Conservation (phyloP, 2,797 vertebrate genomes). For the Chiroxiphia lanceolata region DNA sequence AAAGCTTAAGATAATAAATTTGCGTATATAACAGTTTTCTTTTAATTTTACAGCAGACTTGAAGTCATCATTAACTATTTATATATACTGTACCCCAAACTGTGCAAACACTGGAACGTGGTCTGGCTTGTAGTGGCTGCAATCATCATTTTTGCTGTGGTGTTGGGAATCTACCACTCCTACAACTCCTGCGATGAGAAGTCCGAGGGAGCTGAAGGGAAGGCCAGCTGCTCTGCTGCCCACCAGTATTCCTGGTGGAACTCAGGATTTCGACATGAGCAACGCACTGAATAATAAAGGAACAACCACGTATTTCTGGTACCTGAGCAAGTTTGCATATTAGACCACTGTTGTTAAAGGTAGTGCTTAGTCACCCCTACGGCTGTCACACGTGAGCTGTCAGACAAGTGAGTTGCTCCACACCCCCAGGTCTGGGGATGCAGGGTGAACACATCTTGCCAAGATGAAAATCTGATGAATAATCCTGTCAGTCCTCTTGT, state of each 20-base stretch:
- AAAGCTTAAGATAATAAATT: neutral
- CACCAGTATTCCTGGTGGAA: slow-evolving; percentile 79
- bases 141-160: slow-evolving; percentile 73
- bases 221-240: slow-evolving; percentile 74
- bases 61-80: slow-evolving; percentile 79
- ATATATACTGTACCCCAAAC: slow-evolving; percentile 80
- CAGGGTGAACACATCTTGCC: neutral
- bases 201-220: slow-evolving; percentile 68
- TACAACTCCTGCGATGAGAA: slow-evolving; percentile 77
- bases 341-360: slow-evolving; percentile 1
- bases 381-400: neutral
- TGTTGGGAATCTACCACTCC: slow-evolving; percentile 78
- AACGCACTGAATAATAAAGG: slow-evolving; percentile 67
- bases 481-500: neutral
- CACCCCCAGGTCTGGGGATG: neutral
- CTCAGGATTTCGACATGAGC: slow-evolving; percentile 76
- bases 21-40: neutral
- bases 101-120: slow-evolving; percentile 80
- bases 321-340: neutral
- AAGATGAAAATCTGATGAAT: neutral
- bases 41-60: slow-evolving; percentile 79
- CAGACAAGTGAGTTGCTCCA: neutral
- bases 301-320: neutral
- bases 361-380: slow-evolving; percentile 4
- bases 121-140: slow-evolving; percentile 78